Conservation (phyloP, 2,888 invertebrate genomes). For the Busseola fusca region DNA sequence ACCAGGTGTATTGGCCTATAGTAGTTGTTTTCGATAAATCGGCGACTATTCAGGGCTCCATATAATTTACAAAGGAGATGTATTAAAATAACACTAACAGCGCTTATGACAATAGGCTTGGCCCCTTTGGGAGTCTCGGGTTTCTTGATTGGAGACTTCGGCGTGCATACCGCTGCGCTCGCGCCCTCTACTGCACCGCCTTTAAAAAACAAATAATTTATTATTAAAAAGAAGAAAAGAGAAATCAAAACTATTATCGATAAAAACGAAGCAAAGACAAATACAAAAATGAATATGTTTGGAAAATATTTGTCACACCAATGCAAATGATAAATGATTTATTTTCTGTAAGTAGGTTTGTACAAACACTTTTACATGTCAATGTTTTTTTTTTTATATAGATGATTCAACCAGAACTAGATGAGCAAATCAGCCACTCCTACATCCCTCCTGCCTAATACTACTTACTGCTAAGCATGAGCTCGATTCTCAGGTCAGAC, state of each 20-base stretch:
- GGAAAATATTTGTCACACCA: not conserved
- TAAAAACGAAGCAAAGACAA: not conserved
- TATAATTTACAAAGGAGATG: not conserved
- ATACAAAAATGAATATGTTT: not conserved
- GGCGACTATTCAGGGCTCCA: not conserved
- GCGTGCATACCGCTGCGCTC: conserved; percentile 17
- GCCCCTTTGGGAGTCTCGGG: conserved; percentile 14
- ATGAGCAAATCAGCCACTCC: not conserved
- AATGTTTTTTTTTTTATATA: too few relatives aligned
- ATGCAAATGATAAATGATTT: not conserved
- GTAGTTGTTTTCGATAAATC: not conserved
- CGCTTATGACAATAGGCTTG: conserved; percentile 26
- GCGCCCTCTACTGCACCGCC: conserved; percentile 70
- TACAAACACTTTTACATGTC: too few relatives aligned
- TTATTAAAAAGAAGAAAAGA: not conserved
- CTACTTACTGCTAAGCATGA: not conserved
- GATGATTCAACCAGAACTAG: too few relatives aligned
- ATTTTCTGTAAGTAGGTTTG: too few relatives aligned
- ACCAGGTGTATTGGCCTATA: too few relatives aligned
- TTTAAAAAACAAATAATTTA: conserved; percentile 34
- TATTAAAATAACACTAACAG: conserved; percentile 36
- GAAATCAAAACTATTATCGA: not conserved
- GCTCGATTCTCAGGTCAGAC: not conserved
- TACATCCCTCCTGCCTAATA: too few relatives aligned
- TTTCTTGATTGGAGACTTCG: conserved; percentile 47